Evolutionary conservation across 2,888 invertebrate genomes (phyloP), one percentile per base, ranked within the genome.

Genomic region (Monochamus alternatus): DNA sequence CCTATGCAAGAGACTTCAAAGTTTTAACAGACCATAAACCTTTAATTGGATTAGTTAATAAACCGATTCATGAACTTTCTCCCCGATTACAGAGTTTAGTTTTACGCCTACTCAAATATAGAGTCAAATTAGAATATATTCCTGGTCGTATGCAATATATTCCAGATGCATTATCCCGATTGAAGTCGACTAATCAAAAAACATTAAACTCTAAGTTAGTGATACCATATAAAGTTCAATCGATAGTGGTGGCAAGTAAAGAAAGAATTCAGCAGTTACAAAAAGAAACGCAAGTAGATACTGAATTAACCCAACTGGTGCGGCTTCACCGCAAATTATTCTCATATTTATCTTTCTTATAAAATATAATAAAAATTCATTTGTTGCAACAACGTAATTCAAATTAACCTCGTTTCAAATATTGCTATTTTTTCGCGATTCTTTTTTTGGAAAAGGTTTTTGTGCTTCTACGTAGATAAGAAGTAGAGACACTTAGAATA

Each of bases 11-110:
- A 30, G n/a, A 64, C 22, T 60, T 72, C 38, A 22, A 12, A 3
- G 32, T 72, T n/a, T 12, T 12, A n/a, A 72, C 72, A 52, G 51
- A 71, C 30, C 64, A 63, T 31, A 63, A 58, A 30, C 72, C 72
- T n/a, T 55, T 72, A 10, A 58, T 72, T 64, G 65, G 72, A n/a
- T 52, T 72, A 5, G 55, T 72, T 32, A 63, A 72, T 38, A 72
- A 72, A 55, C 55, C 63, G 5, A 65, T 72, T 55, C 64, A 65
- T 65, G 72, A 51, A 8, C 30, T 72, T 22, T 64, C 72, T 5
- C 72, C 72, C 12, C 3, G 72, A 12, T 14, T 72, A 12, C 72
- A 72, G 44, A 64, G 72, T 5, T 32, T 65, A 52, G 38, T 65
- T 5, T 22, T 72, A 38, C 22, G 38, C 5, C 52, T 72, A 65